A percentile compares a stretch with the other conserved stretches of the same genome.
phyloP scores from a whole-genome alignment of 2,888 invertebrate genomes.

The Tetragnatha montana region DNA sequence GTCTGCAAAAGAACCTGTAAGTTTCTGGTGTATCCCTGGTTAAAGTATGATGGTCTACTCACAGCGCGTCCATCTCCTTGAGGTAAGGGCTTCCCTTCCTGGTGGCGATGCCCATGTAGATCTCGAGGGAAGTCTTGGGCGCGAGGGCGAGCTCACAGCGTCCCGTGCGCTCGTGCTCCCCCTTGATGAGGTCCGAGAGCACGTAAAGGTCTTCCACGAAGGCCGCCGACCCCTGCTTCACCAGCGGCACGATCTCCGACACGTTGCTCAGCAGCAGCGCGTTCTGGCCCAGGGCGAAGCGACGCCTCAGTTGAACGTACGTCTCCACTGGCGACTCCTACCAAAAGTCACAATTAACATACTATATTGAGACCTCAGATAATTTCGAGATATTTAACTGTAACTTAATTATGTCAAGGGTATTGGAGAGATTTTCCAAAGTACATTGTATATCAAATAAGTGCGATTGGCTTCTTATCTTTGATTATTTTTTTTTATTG shows the following conservation, averaged over 20 bases:
- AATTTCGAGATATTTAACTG: too few species aligned
- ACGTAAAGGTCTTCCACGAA: constrained; percentile 59
- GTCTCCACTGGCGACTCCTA: constrained; percentile 60
- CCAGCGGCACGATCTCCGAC: not conserved
- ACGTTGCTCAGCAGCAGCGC: constrained; percentile 29
- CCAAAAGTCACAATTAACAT: not conserved
- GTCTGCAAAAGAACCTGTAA: too few species aligned
- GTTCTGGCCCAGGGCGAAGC: constrained; percentile 11
- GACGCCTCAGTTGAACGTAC: constrained; percentile 4
- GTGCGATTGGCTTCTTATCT: too few species aligned
- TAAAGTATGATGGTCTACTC: too few species aligned
- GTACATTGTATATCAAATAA: too few species aligned
- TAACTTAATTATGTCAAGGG: too few species aligned
- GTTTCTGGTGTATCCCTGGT: too few species aligned
- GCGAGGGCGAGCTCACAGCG: constrained; percentile 51
- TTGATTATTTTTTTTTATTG: too few species aligned
- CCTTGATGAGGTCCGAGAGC: constrained; percentile 47
- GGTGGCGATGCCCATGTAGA: constrained; percentile 54
- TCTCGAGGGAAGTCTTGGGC: constrained; percentile 44
- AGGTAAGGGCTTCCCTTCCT: constrained; percentile 68
- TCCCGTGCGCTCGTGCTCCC: constrained; percentile 37
- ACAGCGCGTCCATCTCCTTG: constrained; percentile 56
- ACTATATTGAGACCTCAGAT: not conserved
- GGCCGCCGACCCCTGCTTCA: constrained; percentile 47
- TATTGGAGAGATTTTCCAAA: too few species aligned